phyloP scores from a whole-genome alignment of 2,797 vertebrate species.

The Phylloscopus collybita region DNA sequence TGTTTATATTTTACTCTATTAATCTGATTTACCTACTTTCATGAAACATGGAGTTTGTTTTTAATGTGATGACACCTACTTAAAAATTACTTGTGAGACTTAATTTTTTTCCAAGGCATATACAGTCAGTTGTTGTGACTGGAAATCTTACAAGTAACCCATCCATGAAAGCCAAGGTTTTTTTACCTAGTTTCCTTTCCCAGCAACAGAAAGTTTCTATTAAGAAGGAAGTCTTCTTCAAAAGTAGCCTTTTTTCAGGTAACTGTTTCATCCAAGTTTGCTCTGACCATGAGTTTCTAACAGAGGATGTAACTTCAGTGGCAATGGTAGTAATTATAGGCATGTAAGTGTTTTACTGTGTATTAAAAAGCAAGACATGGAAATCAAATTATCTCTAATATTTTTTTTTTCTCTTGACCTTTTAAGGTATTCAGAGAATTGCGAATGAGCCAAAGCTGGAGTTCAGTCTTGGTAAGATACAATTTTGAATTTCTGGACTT shows the following conservation, averaged over 20 bases:
- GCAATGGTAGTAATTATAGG: neutral
- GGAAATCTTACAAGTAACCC: neutral
- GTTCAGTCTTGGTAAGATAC: constrained; percentile 82
- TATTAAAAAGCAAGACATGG: neutral
- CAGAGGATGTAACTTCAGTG: neutral
- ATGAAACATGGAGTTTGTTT: neutral
- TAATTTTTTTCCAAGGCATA: neutral
- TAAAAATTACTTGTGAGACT: neutral
- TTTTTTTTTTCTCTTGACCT: constrained; percentile 3
- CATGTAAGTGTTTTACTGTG: neutral
- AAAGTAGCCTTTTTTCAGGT: neutral
- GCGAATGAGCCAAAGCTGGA: constrained; percentile 81
- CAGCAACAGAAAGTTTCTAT: neutral
- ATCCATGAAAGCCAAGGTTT: accelerated
- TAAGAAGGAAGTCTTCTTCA: neutral
- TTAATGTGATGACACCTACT: neutral
- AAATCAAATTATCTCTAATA: constrained; percentile 27
- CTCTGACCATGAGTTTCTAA: neutral
- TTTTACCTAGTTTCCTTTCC: neutral
- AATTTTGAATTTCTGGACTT: neutral
- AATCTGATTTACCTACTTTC: neutral
- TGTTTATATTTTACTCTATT: neutral
- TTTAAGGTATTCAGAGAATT: constrained; percentile 77
- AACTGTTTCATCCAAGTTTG: neutral
- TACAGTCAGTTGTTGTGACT: accelerated